Conservation (phyloP, 2,113 vertebrate species). For the Cyprinus carpio region DNA sequence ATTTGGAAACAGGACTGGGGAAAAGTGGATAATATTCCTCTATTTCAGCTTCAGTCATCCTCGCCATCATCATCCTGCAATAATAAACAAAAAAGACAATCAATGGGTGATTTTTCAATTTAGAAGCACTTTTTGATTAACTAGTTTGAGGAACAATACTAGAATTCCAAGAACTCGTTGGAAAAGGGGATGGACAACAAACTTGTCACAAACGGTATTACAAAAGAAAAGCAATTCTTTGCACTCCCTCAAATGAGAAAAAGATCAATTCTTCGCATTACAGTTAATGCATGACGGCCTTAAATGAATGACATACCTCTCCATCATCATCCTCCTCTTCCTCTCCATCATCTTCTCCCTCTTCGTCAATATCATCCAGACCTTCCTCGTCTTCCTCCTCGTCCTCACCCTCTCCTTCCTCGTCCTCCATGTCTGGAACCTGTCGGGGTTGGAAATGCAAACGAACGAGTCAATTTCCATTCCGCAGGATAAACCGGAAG, state of each 20-base stretch:
- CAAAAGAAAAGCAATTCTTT: too few relatives aligned
- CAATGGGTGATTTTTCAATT: background rate
- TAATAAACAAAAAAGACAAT: slow-evolving; percentile 33
- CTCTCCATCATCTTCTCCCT: slow-evolving; percentile 95
- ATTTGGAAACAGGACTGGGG: slow-evolving; percentile 69
- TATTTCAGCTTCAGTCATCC: slow-evolving; percentile 89
- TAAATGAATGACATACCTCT: slow-evolving; percentile 76
- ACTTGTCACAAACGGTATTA: too few relatives aligned
- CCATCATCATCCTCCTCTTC: slow-evolving; percentile 95
- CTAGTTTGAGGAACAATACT: too few relatives aligned
- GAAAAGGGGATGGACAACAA: too few relatives aligned
- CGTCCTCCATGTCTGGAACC: slow-evolving; percentile 99
- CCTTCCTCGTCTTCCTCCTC: slow-evolving; percentile 97
- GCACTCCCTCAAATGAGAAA: background rate
- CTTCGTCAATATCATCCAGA: slow-evolving; percentile 97
- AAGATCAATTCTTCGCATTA: too few relatives aligned
- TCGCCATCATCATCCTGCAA: slow-evolving; percentile 94
- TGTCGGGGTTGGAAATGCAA: slow-evolving; percentile 58
- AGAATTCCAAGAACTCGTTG: too few relatives aligned
- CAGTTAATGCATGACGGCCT: too few relatives aligned
- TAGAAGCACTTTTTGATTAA: background rate
- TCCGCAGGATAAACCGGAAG: background rate
- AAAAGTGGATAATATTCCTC: slow-evolving; percentile 76
- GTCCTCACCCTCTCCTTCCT: slow-evolving; percentile 82
- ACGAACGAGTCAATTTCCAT: background rate